phyloP scores from a whole-genome alignment of 2,797 vertebrate genomes.

The Anguilla anguilla region DNA sequence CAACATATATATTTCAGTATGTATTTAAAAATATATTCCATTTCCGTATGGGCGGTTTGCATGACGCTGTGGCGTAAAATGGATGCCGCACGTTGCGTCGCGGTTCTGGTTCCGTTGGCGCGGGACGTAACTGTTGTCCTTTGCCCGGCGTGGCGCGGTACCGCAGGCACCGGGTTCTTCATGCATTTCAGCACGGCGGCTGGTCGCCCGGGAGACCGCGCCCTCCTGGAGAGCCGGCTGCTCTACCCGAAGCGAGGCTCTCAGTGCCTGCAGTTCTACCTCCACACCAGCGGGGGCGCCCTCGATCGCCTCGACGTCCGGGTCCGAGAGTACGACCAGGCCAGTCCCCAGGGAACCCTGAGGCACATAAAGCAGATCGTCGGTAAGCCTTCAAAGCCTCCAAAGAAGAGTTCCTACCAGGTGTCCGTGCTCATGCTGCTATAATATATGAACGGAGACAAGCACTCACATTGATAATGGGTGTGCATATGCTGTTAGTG shows the following conservation, averaged over 20 bases:
- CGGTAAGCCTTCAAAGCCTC: conserved; percentile 46
- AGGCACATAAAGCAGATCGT: conserved; percentile 56
- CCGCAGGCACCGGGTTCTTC: conserved; percentile 87
- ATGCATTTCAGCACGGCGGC: conserved; percentile 81
- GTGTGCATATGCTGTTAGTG: not conserved
- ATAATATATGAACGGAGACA: not conserved
- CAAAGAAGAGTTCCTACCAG: not conserved
- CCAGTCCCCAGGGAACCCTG: conserved; percentile 28
- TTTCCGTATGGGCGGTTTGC: not conserved
- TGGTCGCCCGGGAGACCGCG: conserved; percentile 59
- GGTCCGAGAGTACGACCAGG: conserved; percentile 64
- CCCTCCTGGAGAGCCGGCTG: conserved; percentile 80
- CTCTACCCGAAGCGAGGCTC: conserved; percentile 83
- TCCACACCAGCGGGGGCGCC: conserved; percentile 77
- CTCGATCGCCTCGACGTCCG: conserved; percentile 73
- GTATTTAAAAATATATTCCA: not conserved
- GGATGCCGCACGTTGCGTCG: too few relatives aligned
- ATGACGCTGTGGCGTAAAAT: not conserved
- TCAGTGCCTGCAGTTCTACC: conserved; percentile 92
- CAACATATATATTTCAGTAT: too few relatives aligned
- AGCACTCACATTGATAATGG: not conserved
- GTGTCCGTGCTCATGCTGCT: not conserved
- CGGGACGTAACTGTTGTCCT: not conserved
- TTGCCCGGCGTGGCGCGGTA: too few relatives aligned
- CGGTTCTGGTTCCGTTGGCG: not conserved